These are phyloP conservation scores for Anisognathus igniventris DNA, from an alignment of 2,797 vertebrate species.

Conservation along the genomic window DNA sequence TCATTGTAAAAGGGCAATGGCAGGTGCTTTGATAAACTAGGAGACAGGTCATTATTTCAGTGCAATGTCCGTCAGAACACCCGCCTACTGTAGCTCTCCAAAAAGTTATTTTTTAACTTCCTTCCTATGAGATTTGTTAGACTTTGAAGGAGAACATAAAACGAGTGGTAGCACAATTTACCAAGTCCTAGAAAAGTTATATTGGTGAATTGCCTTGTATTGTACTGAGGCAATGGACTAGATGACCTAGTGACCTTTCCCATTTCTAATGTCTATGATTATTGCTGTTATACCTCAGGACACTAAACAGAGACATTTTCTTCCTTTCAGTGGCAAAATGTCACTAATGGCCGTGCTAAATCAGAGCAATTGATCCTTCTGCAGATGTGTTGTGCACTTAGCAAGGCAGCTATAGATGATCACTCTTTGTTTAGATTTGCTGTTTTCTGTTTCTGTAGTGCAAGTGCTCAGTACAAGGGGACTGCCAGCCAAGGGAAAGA, in stretches of 20 bases:
- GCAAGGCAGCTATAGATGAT: not conserved
- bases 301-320: slow-evolving; percentile 36
- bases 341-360: slow-evolving; percentile 41
- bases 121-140: slow-evolving; percentile 20
- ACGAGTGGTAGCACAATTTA: slow-evolving; percentile 10
- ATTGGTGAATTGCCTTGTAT: not conserved
- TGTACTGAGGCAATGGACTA: not conserved
- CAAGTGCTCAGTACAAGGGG: not conserved
- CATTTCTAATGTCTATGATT: slow-evolving; percentile 33
- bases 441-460: not conserved
- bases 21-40: not conserved
- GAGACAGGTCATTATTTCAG: slow-evolving; percentile 27
- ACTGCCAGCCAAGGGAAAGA: not conserved
- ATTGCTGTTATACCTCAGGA: slow-evolving; percentile 5
- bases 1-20: not conserved
- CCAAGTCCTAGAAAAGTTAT: not conserved
- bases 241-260: slow-evolving; percentile 12
- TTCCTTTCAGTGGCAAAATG: slow-evolving; percentile 42
- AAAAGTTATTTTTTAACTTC: slow-evolving; percentile 12
- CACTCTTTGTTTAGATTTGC: slow-evolving; percentile 35
- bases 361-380: slow-evolving; percentile 31
- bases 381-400: slow-evolving; percentile 28
- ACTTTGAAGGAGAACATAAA: not conserved
- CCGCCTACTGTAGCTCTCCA: not conserved
- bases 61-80: not conserved